Conservation (phyloP, 2,888 invertebrate species). For the Geophilus truncorum region DNA sequence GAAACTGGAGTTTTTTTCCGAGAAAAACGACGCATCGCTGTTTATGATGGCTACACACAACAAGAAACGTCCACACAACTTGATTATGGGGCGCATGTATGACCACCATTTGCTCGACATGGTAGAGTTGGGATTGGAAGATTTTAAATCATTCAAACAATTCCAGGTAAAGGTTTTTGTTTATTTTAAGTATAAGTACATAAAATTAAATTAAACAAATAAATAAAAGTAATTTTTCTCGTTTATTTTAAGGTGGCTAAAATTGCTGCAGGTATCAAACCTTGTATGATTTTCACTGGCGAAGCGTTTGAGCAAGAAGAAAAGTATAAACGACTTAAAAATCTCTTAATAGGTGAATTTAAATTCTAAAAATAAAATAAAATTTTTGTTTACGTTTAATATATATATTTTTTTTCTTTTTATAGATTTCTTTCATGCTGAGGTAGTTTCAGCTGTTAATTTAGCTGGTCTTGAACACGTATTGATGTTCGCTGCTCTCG, state of each 20-base stretch:
- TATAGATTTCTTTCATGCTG: conserved; percentile 82
- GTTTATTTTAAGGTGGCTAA: conserved; percentile 57
- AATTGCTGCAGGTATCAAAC: conserved; percentile 72
- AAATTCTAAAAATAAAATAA: background rate
- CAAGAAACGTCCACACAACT: conserved; percentile 91
- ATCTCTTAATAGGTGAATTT: conserved; percentile 59
- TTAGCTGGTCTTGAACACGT: conserved; percentile 92
- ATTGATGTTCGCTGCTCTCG: conserved; percentile 77
- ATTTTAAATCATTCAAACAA: conserved; percentile 70
- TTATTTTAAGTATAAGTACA: background rate
- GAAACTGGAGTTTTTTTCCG: conserved; percentile 63
- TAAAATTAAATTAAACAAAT: conserved; percentile 32
- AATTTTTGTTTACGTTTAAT: background rate
- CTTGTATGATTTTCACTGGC: conserved; percentile 77
- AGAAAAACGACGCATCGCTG: conserved; percentile 79
- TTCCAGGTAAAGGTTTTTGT: conserved; percentile 53
- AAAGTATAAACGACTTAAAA: conserved; percentile 77
- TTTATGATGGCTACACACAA: conserved; percentile 88
- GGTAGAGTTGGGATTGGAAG: conserved; percentile 88
- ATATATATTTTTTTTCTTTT: conserved; percentile 37
- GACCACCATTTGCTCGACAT: conserved; percentile 89
- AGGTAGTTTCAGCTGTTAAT: conserved; percentile 71
- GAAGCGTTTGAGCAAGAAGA: conserved; percentile 75
- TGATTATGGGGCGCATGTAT: conserved; percentile 76
- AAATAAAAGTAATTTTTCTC: too few species aligned